A percentile compares a stretch with the other conserved stretches of the same genome.
These are phyloP conservation scores for Bruchidius siliquastri DNA, from an alignment of 2,888 invertebrate genomes.

Conservation along the genomic window DNA sequence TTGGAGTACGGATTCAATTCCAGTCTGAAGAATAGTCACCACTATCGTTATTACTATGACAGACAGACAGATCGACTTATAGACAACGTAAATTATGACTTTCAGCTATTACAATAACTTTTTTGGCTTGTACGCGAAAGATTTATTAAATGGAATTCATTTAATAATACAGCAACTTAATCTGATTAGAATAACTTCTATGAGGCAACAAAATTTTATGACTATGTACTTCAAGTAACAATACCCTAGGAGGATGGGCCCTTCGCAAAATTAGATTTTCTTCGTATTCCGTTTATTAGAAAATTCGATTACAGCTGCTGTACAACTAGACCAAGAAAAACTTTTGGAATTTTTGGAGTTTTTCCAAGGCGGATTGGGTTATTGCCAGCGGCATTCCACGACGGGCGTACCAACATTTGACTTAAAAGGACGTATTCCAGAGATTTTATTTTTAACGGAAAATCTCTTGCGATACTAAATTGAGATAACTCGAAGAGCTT, in stretches of 20 bases:
- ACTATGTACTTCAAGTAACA: not conserved
- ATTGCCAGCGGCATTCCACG: not conserved
- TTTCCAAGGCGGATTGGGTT: not conserved
- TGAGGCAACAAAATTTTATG: not conserved
- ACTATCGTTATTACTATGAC: too few species aligned
- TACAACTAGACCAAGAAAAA: not conserved
- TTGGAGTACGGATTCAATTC: too few species aligned
- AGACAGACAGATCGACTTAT: too few species aligned
- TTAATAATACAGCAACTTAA: not conserved
- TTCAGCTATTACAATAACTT: too few species aligned
- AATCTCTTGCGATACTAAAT: not conserved
- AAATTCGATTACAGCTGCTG: not conserved
- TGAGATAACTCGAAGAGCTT: too few species aligned
- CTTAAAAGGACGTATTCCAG: not conserved
- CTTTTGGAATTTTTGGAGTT: not conserved
- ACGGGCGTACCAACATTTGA: not conserved
- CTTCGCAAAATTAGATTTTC: not conserved
- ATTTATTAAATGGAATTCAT: too few species aligned
- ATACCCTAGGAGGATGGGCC: not conserved
- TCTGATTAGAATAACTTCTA: not conserved
- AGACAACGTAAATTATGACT: too few species aligned
- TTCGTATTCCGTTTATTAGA: not conserved
- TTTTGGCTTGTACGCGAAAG: too few species aligned
- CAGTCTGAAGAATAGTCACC: too few species aligned
- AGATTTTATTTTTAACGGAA: not conserved